Conservation (phyloP, 2,888 invertebrate genomes). For the Campaea margaritaria region DNA sequence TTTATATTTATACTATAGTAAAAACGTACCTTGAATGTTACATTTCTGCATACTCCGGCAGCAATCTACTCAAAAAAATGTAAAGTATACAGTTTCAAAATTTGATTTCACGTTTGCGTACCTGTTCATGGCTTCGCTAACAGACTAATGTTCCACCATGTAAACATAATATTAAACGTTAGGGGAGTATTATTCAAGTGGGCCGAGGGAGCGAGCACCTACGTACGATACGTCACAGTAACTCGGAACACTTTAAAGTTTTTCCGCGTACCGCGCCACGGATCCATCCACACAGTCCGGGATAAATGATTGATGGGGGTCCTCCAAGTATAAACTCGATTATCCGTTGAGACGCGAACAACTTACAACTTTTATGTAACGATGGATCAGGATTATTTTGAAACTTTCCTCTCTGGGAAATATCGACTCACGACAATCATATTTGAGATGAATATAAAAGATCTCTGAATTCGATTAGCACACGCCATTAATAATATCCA, state of each 20-base stretch:
- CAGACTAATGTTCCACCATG: constrained; percentile 24
- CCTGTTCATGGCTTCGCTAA: constrained; percentile 1
- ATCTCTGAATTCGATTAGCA: constrained; percentile 15
- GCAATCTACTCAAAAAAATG: too few relatives aligned
- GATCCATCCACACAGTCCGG: constrained; percentile 67
- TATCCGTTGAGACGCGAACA: constrained; percentile 84
- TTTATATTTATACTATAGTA: too few relatives aligned
- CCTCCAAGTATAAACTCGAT: constrained; percentile 85
- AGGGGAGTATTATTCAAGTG: constrained; percentile 52
- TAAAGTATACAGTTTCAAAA: too few relatives aligned
- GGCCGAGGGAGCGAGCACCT: constrained; percentile 51
- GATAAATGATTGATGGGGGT: constrained; percentile 85
- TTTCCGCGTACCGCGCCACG: constrained; percentile 67
- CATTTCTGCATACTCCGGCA: background rate
- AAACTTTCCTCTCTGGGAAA: constrained; percentile 74
- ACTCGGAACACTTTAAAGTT: constrained; percentile 81
- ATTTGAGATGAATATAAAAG: constrained; percentile 76
- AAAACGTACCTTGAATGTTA: too few relatives aligned
- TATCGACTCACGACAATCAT: constrained; percentile 82
- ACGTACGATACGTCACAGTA: constrained; percentile 72
- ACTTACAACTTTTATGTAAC: constrained; percentile 85
- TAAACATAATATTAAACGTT: constrained; percentile 25
- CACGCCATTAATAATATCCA: background rate
- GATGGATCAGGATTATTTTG: constrained; percentile 83
- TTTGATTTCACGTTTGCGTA: too few relatives aligned